These are phyloP conservation scores for Ptilonorhynchus violaceus DNA, from an alignment of 2,113 vertebrate genomes.

Conservation along the genomic window DNA sequence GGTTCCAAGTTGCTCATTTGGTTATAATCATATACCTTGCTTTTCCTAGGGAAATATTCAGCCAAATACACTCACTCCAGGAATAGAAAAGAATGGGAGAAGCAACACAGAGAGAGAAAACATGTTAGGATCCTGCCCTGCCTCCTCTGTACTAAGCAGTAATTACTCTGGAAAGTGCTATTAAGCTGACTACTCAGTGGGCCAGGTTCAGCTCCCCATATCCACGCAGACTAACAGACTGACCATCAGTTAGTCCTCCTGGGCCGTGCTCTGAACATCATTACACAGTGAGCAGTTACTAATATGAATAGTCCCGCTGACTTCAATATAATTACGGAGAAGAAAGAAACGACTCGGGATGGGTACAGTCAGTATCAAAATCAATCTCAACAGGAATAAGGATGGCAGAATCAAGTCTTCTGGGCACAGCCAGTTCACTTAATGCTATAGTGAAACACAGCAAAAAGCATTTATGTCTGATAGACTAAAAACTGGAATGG, in stretches of 20 bases:
- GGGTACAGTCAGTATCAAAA: not conserved
- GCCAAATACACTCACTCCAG: slow-evolving; percentile 29
- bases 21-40: slow-evolving; percentile 39
- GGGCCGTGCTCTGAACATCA: not conserved
- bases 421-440: not conserved
- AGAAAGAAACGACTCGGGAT: not conserved
- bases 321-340: slow-evolving; percentile 20
- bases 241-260: not conserved
- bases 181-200: not conserved
- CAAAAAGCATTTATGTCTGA: not conserved
- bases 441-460: not conserved
- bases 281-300: not conserved
- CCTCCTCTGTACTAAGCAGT: not conserved
- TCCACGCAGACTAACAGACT: not conserved
- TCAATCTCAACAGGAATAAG: slow-evolving; percentile 4
- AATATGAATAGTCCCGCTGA: not conserved
- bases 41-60: not conserved
- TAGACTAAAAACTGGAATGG: slow-evolving; percentile 20
- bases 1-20: slow-evolving; percentile 38
- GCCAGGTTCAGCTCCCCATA: not conserved
- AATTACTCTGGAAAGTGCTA: slow-evolving; percentile 26
- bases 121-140: slow-evolving; percentile 1
- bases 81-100: slow-evolving; percentile 38
- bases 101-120: slow-evolving; percentile 15
- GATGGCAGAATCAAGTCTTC: not conserved